Percentiles rank a stretch among this genome's conserved stretches.
phyloP scores from a whole-genome alignment of 2,888 invertebrate genomes.

The Lasioglossum villosulum region DNA sequence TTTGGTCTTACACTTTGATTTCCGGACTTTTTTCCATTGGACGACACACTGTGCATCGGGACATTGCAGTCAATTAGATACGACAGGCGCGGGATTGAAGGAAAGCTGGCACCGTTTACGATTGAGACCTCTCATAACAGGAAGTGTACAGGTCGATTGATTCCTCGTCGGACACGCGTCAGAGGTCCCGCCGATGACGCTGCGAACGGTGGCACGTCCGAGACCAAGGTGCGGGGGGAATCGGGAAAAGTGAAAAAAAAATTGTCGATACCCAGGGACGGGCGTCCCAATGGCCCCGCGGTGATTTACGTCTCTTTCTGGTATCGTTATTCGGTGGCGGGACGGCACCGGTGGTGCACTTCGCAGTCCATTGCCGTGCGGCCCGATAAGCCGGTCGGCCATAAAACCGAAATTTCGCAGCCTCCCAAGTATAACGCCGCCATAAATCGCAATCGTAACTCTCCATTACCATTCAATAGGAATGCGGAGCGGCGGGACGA shows the following conservation, averaged over 20 bases:
- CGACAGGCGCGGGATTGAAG: neutral
- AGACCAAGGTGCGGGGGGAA: neutral
- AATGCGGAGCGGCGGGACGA: constrained; percentile 29
- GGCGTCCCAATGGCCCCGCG: constrained; percentile 47
- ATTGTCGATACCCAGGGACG: constrained; percentile 29
- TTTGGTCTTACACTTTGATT: no score
- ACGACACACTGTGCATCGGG: neutral
- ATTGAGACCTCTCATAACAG: neutral
- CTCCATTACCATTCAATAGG: constrained; percentile 73
- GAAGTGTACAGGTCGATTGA: neutral
- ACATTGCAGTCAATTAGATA: neutral
- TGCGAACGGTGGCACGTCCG: neutral
- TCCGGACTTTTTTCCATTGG: no score
- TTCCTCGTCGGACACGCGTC: neutral
- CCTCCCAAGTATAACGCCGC: constrained; percentile 67
- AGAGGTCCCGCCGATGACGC: neutral
- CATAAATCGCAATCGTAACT: constrained; percentile 73
- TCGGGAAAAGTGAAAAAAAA: neutral
- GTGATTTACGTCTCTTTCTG: constrained; percentile 78
- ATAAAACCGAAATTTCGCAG: constrained; percentile 76
- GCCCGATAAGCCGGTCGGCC: constrained; percentile 71
- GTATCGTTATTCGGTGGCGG: constrained; percentile 73
- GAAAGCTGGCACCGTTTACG: neutral
- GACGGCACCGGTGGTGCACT: constrained; percentile 60
- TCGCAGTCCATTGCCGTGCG: constrained; percentile 70